A percentile compares a stretch with the other conserved stretches of the same genome.
Evolutionary conservation across 2,113 vertebrate species (phyloP).

Genomic region (Pluvianellus socialis): DNA sequence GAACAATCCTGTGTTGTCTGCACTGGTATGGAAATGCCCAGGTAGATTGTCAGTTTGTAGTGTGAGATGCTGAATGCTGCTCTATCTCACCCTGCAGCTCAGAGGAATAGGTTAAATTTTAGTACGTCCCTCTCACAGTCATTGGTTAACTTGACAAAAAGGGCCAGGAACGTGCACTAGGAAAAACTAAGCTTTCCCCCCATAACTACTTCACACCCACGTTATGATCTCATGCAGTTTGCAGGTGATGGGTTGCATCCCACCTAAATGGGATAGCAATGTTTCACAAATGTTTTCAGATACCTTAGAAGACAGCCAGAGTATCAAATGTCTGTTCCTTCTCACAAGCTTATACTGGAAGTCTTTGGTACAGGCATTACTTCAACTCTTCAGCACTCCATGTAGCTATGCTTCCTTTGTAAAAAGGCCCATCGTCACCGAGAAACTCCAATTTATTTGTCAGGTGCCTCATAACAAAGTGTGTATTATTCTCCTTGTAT

Average conservation of each 20-base stretch:
- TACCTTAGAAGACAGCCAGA: neutral
- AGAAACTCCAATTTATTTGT: neutral
- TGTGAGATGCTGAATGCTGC: neutral
- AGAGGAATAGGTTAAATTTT: neutral
- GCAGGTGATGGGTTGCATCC: neutral
- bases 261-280: neutral
- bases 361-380: neutral
- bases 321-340: neutral
- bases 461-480: neutral
- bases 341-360: neutral
- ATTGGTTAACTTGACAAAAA: neutral
- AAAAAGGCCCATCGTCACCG: too few species aligned
- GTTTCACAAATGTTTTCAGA: neutral
- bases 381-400: neutral
- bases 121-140: neutral
- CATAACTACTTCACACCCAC: neutral
- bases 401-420: neutral
- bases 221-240: neutral
- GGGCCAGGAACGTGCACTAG: neutral
- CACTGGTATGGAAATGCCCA: neutral
- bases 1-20: neutral
- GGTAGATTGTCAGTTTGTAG: neutral
- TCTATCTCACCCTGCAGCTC: neutral
- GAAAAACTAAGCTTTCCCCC: neutral
- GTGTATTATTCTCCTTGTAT: neutral